Evolutionary conservation across 2,797 vertebrate genomes (phyloP).

Genomic region (Thaleichthys pacificus): DNA sequence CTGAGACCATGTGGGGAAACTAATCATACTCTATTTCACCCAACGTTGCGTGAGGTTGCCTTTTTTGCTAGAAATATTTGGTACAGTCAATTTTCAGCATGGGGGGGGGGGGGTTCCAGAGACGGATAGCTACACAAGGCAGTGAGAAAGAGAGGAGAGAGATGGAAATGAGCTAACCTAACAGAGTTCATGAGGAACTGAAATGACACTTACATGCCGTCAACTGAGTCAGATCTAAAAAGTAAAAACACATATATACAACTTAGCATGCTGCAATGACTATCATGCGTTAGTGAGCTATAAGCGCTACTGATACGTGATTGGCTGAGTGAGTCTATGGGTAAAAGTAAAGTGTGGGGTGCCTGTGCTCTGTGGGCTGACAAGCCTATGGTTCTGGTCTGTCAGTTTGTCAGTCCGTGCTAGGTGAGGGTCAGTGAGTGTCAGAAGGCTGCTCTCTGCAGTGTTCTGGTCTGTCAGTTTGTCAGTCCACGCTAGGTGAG

Average conservation of each 20-base stretch:
- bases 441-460: neutral
- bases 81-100: neutral
- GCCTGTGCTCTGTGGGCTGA: neutral
- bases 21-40: no score
- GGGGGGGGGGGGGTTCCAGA: neutral
- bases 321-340: neutral
- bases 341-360: neutral
- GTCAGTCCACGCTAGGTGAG: neutral
- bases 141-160: neutral
- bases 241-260: conserved; percentile 78
- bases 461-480: neutral
- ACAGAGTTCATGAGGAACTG: conserved; percentile 67
- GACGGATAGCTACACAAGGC: neutral
- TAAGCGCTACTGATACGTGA: neutral
- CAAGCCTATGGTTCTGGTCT: neutral
- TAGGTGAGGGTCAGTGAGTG: neutral
- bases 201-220: conserved; percentile 90
- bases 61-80: neutral
- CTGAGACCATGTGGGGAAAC: no score
- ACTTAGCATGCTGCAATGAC: conserved; percentile 82
- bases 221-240: conserved; percentile 87
- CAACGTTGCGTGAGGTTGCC: neutral
- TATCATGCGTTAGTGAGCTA: conserved; percentile 69
- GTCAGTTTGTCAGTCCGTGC: neutral
- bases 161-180: conserved; percentile 8